A percentile compares a stretch with the other conserved stretches of the same genome.
Evolutionary conservation across 2,113 vertebrate genomes (phyloP).

Genomic region (Chaetodon trifascialis): DNA sequence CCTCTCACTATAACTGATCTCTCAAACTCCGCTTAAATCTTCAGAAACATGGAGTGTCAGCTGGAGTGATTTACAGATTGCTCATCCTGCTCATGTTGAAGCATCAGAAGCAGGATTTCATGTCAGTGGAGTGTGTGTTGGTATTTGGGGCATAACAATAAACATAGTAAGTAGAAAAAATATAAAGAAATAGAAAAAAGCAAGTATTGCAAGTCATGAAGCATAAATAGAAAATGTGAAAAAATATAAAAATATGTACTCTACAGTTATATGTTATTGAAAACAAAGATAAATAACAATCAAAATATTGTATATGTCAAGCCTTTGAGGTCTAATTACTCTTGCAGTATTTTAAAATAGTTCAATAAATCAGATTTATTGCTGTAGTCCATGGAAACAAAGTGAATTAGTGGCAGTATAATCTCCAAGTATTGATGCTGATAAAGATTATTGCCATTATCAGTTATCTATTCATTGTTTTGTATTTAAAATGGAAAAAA

Average conservation of each 20-base stretch:
- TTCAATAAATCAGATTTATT: slow-evolving; percentile 45
- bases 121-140: too few species aligned
- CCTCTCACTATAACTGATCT: slow-evolving; percentile 5
- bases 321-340: slow-evolving; percentile 34
- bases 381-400: slow-evolving; percentile 25
- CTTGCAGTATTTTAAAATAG: slow-evolving; percentile 50
- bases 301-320: slow-evolving; percentile 50
- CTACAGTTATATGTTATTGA: too few species aligned
- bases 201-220: too few species aligned
- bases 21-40: slow-evolving; percentile 12
- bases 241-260: too few species aligned
- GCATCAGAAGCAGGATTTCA: slow-evolving; percentile 14
- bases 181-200: too few species aligned
- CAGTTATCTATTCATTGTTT: slow-evolving; percentile 6
- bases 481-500: slow-evolving; percentile 23
- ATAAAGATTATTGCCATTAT: slow-evolving; percentile 12
- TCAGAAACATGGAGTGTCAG: slow-evolving; percentile 27
- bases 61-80: slow-evolving; percentile 37
- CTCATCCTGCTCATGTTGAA: slow-evolving; percentile 32
- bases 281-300: slow-evolving; percentile 49
- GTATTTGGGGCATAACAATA: too few species aligned
- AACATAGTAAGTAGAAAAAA: too few species aligned
- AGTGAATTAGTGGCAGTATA: slow-evolving; percentile 20
- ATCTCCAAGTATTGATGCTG: neutral
- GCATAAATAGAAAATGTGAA: too few species aligned